These are phyloP conservation scores for Lysandra coridon DNA, from an alignment of 2,888 invertebrate genomes.

Conservation along the genomic window DNA sequence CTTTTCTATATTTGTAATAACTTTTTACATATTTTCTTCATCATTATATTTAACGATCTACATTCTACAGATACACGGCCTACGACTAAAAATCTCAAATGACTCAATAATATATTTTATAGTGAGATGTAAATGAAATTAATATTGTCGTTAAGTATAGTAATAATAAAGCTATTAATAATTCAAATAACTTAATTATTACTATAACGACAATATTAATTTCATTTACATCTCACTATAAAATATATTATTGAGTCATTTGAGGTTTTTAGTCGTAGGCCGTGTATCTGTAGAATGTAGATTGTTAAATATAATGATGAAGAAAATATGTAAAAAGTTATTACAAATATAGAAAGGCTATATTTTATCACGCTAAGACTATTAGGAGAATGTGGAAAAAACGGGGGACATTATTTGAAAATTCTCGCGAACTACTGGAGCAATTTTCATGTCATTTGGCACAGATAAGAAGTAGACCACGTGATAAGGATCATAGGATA, in stretches of 20 bases:
- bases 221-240: neutral
- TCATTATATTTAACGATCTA: slow-evolving; percentile 11
- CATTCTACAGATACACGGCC: neutral
- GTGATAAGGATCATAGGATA: too few relatives aligned
- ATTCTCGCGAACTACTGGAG: too few relatives aligned
- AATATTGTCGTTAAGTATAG: neutral
- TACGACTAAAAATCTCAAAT: neutral
- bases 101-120: neutral
- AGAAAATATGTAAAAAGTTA: slow-evolving; percentile 14
- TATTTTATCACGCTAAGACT: neutral
- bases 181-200: neutral
- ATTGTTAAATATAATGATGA: neutral
- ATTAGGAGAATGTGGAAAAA: too few relatives aligned
- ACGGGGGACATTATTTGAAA: too few relatives aligned
- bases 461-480: too few relatives aligned
- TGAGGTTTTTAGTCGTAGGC: neutral
- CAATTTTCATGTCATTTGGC: too few relatives aligned
- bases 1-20: slow-evolving; percentile 22
- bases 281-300: neutral
- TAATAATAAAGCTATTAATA: neutral
- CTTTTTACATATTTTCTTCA: slow-evolving; percentile 3
- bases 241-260: neutral
- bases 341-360: slow-evolving; percentile 15
- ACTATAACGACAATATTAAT: neutral
- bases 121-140: neutral